phyloP scores from a whole-genome alignment of 2,113 vertebrate genomes.

The Gobio gobio region DNA sequence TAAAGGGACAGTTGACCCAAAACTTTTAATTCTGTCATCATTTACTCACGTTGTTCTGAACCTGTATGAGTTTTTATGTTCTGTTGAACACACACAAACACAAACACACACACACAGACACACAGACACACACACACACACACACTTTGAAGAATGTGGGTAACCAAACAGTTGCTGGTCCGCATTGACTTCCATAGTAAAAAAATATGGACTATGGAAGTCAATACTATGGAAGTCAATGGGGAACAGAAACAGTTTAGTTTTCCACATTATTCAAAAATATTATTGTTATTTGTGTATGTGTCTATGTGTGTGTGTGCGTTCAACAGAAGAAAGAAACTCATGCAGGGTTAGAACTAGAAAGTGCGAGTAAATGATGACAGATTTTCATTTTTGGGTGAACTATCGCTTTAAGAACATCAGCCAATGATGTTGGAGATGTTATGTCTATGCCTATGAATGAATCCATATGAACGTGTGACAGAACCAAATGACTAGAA shows the following conservation, averaged over 20 bases:
- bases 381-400: background rate
- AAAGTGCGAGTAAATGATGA: background rate
- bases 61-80: too few relatives aligned
- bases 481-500: slow-evolving; percentile 2
- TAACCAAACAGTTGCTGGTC: too few relatives aligned
- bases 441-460: background rate
- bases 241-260: too few relatives aligned
- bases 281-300: background rate
- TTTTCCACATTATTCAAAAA: background rate
- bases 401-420: slow-evolving; percentile 18
- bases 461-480: slow-evolving; percentile 19
- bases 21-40: background rate
- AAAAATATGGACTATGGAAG: too few relatives aligned
- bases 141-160: too few relatives aligned
- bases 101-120: too few relatives aligned
- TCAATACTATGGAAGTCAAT: too few relatives aligned
- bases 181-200: too few relatives aligned
- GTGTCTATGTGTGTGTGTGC: background rate
- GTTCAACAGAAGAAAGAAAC: background rate
- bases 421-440: slow-evolving; percentile 3
- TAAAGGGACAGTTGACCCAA: background rate
- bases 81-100: too few relatives aligned
- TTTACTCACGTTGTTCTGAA: too few relatives aligned
- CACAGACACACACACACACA: too few relatives aligned
- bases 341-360: background rate